Conservation (phyloP, 2,888 invertebrate genomes). For the Horisme vitalbata region DNA sequence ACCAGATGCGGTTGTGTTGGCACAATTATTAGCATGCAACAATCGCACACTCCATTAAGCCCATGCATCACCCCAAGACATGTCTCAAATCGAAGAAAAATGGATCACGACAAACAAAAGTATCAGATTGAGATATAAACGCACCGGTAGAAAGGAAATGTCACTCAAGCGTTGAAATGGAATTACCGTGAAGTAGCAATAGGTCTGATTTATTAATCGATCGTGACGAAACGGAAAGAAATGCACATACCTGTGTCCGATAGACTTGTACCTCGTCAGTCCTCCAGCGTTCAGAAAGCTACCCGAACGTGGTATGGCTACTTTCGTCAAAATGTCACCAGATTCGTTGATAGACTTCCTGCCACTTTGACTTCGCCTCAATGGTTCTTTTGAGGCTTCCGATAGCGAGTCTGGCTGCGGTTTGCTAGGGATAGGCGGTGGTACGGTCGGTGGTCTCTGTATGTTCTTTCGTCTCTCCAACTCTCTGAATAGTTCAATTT, state of each 20-base stretch:
- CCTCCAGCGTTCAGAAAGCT: conserved; percentile 93
- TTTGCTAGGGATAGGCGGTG: conserved; percentile 75
- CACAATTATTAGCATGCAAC: conserved; percentile 69
- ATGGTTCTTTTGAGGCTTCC: conserved; percentile 61
- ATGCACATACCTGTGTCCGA: conserved; percentile 83
- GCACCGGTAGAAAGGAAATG: conserved; percentile 54
- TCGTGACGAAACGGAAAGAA: conserved; percentile 41
- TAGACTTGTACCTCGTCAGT: conserved; percentile 88
- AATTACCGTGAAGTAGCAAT: conserved; percentile 43
- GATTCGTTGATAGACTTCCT: conserved; percentile 80
- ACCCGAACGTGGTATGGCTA: conserved; percentile 92
- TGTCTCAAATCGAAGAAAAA: conserved; percentile 46
- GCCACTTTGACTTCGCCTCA: conserved; percentile 74
- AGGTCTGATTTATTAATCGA: conserved; percentile 41
- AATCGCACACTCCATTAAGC: conserved; percentile 65
- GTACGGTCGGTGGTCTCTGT: conserved; percentile 74
- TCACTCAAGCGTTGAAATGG: conserved; percentile 45
- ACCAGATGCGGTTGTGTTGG: conserved; percentile 67
- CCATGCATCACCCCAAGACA: conserved; percentile 56
- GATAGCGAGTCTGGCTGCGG: conserved; percentile 52
- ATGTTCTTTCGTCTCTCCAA: conserved; percentile 73
- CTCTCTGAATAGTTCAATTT: conserved; percentile 75
- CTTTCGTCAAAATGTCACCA: conserved; percentile 92
- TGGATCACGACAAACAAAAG: conserved; percentile 49
- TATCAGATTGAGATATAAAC: conserved; percentile 45